Conservation (phyloP, 2,888 invertebrate genomes). For the Cantharis rustica region DNA sequence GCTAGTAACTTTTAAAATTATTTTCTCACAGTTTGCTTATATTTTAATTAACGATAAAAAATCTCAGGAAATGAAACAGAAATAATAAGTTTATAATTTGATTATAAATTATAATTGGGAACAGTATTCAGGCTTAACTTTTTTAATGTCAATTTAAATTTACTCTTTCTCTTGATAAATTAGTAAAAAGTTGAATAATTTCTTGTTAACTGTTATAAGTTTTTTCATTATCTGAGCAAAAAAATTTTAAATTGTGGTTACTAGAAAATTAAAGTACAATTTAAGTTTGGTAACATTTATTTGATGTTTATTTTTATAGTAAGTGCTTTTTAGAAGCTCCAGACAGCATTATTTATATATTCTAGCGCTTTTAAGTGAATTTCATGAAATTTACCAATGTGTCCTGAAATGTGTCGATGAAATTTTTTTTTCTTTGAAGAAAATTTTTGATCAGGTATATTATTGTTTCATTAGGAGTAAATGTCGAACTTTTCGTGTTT, state of each 20-base stretch:
- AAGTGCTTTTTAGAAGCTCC: not conserved
- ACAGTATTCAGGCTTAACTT: not conserved
- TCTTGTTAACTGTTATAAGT: not conserved
- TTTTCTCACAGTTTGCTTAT: not conserved
- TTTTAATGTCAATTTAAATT: not conserved
- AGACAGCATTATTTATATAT: not conserved
- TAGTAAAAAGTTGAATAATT: not conserved
- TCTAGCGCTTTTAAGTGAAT: not conserved
- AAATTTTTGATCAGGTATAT: no score
- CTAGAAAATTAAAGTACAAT: not conserved
- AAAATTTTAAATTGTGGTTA: not conserved
- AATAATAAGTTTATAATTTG: not conserved
- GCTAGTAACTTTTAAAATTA: not conserved
- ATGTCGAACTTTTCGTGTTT: no score
- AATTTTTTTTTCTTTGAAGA: no score
- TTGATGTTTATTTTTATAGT: not conserved
- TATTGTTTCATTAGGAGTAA: no score
- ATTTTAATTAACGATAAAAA: not conserved
- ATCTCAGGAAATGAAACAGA: not conserved
- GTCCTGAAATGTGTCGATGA: no score
- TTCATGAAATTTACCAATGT: no score
- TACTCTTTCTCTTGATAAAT: not conserved
- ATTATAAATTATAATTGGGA: not conserved
- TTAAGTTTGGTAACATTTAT: not conserved
- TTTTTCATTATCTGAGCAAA: not conserved